Conservation (phyloP, 1,140 invertebrate genomes). For the Zaprionus nigranus region DNA sequence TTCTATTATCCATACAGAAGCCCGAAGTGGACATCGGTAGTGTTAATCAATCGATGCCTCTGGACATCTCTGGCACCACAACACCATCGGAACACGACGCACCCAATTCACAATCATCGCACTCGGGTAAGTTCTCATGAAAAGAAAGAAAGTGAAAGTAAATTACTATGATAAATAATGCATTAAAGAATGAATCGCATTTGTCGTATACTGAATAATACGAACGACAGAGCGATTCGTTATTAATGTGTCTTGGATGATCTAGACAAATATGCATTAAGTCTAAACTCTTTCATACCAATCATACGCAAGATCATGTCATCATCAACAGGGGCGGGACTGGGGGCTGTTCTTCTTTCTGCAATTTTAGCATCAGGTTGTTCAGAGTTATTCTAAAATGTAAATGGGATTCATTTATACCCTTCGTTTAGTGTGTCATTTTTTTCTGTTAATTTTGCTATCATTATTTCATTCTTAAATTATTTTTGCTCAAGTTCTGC, state of each 20-base stretch:
- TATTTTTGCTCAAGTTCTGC: constrained; percentile 24
- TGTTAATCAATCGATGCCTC: constrained; percentile 81
- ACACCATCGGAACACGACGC: constrained; percentile 84
- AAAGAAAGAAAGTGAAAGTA: not conserved
- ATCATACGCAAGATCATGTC: constrained; percentile 46
- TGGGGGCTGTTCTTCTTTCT: constrained; percentile 3
- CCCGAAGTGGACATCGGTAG: constrained; percentile 82
- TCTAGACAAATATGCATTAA: not conserved
- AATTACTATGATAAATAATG: not conserved
- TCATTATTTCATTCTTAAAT: constrained; percentile 50
- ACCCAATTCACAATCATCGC: constrained; percentile 82
- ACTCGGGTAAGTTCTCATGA: constrained; percentile 73
- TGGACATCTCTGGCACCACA: constrained; percentile 83
- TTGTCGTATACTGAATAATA: not conserved
- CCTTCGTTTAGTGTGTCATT: constrained; percentile 33
- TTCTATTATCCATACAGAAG: constrained; percentile 61
- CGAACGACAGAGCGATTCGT: not conserved
- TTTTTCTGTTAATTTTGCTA: constrained; percentile 34
- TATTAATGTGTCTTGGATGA: not conserved
- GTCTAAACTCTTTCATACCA: constrained; percentile 28
- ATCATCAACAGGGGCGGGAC: constrained; percentile 25
- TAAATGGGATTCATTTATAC: constrained; percentile 17
- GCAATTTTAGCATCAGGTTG: constrained; percentile 30
- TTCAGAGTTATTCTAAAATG: constrained; percentile 2
- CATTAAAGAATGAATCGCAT: not conserved